Percentiles rank a stretch among this genome's conserved stretches.
These are phyloP conservation scores for Enchytraeus crypticus DNA, from an alignment of 2,888 invertebrate species.

Conservation along the genomic window DNA sequence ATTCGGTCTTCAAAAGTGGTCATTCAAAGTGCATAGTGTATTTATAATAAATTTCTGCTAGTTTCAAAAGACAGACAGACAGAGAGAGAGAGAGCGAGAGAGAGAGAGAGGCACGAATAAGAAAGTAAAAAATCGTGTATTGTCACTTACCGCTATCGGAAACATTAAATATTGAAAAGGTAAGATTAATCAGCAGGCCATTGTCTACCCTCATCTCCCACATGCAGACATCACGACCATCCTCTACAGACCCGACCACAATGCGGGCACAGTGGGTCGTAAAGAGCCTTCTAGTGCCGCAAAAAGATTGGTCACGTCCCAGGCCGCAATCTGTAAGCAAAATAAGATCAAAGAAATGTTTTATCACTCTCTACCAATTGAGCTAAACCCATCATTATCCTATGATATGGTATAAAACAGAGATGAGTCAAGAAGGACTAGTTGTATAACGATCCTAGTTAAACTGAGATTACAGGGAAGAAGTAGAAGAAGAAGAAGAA, in stretches of 20 bases:
- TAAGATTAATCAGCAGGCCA: conserved; percentile 12
- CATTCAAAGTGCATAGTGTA: too few relatives aligned
- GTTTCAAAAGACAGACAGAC: too few relatives aligned
- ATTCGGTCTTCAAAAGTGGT: too few relatives aligned
- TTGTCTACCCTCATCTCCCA: conserved; percentile 14
- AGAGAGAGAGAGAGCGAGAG: too few relatives aligned
- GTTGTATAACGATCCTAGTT: too few relatives aligned
- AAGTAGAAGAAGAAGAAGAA: too few relatives aligned
- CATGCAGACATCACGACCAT: conserved; percentile 8
- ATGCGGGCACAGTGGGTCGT: conserved; percentile 13
- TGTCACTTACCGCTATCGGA: conserved; percentile 14
- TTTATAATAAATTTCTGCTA: too few relatives aligned
- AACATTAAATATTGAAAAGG: conserved; percentile 18
- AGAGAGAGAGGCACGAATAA: too few relatives aligned
- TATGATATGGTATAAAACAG: too few relatives aligned
- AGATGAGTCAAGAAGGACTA: too few relatives aligned
- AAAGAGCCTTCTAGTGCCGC: conserved; percentile 15
- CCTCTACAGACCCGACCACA: conserved; percentile 1
- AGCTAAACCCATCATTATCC: too few relatives aligned
- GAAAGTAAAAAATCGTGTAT: neutral
- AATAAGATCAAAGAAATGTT: neutral
- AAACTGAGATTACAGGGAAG: neutral
- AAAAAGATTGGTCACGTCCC: conserved; percentile 17
- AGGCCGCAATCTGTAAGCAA: conserved; percentile 13
- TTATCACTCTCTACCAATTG: too few relatives aligned